Evolutionary conservation across 2,888 invertebrate genomes (phyloP).

Genomic region (Brenthis daphne): DNA sequence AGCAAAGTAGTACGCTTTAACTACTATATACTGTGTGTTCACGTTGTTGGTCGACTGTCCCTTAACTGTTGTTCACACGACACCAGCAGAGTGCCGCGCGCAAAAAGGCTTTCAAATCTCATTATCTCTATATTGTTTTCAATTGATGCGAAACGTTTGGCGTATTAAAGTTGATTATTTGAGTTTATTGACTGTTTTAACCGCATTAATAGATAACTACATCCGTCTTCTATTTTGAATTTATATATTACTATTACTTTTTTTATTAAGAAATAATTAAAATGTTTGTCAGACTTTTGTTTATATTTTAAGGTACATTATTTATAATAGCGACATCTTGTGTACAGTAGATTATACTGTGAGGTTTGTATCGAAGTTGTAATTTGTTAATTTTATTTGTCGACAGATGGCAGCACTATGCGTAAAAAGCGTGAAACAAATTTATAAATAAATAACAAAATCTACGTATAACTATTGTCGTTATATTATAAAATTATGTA

Average conservation of each 20-base stretch:
- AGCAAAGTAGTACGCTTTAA: no score
- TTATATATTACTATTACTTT: background rate
- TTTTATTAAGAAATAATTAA: background rate
- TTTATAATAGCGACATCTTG: conserved; percentile 21
- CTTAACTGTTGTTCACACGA: conserved; percentile 68
- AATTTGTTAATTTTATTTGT: conserved; percentile 4
- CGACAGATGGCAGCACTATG: conserved; percentile 54
- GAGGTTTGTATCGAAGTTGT: background rate
- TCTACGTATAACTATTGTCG: no score
- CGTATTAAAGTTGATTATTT: conserved; percentile 12
- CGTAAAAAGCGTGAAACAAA: background rate
- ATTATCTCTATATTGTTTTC: conserved; percentile 37
- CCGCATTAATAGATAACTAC: conserved; percentile 14
- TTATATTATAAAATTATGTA: no score
- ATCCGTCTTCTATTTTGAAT: background rate
- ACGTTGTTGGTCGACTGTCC: conserved; percentile 42
- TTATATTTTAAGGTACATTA: background rate
- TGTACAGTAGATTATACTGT: conserved; percentile 42
- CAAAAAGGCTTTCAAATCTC: conserved; percentile 53
- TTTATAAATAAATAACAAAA: no score
- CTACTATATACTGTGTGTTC: no score
- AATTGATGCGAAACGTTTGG: conserved; percentile 32
- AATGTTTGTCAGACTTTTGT: background rate
- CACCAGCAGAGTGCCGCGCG: conserved; percentile 59
- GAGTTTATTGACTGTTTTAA: conserved; percentile 11